Base-by-base conservation (phyloP, 2,113 vertebrate genomes). In the Montifringilla adamsi region DNA sequence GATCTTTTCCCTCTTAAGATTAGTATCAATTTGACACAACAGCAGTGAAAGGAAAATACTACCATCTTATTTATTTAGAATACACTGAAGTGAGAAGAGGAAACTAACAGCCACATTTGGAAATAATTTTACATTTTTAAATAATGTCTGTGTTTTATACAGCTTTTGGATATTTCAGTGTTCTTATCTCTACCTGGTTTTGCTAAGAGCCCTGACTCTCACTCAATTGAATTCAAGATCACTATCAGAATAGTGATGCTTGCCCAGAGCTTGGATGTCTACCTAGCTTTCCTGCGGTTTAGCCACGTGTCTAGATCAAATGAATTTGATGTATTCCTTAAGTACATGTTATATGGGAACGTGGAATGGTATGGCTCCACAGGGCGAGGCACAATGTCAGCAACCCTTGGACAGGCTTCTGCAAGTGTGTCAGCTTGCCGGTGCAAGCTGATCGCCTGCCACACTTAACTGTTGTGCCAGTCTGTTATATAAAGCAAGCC, bases 301-400 rank as follows among this genome's bases (percentile, higher is more conserved):
- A 76, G 20, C 6, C 18, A 33, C 19, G 60, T 7, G 31, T 13
- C 44, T 47, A 26, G 20, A 66, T 13, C 16, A 52, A 75, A 68
- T 20, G 4, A 33, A 26, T 37, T 28, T 28, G 4, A 37, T 26
- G 1, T 9, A 28, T 50, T 84, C 44, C 20, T 60, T 72, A 50
- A 18, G 7, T 2, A 28, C 7, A 1, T 13, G 3, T 39, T 56
- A 4, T 8, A 63, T 5, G 9, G 20, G 15, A 62, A 30, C 0
- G 0, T n/a, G 13, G 19, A 64, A 15, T 17, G 7, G 3, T 58
- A 11, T 12, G 39, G 10, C 13, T 10, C 13, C 41, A 5, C 19
- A 15, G 14, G 30, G 30, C 16, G 14, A 64, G 15, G 4, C 11
- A 20, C 1, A 2, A 9, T 12, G 5, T 67, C 43, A 83, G 21